Evolutionary conservation across 2,113 vertebrate species (phyloP).

Genomic region (Cynoglossus semilaevis): DNA sequence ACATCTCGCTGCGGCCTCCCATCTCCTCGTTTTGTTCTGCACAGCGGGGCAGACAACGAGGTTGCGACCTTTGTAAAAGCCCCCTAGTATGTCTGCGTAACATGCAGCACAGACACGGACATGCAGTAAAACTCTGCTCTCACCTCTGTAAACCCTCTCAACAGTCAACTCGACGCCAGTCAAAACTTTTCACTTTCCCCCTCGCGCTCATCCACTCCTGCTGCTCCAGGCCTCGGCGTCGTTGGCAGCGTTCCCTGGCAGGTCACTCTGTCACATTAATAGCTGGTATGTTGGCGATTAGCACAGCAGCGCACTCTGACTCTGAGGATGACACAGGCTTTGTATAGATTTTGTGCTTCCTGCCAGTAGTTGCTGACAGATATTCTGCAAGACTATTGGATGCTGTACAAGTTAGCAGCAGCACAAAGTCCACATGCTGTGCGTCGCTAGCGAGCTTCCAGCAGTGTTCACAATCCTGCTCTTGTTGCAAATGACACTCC

Average conservation of each 20-base stretch:
- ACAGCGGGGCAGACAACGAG: slow-evolving; percentile 15
- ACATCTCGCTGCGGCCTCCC: slow-evolving; percentile 12
- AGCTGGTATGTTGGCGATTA: slow-evolving; percentile 65
- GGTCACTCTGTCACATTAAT: slow-evolving; percentile 70
- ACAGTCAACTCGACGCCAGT: slow-evolving; percentile 36
- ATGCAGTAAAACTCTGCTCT: slow-evolving; percentile 15
- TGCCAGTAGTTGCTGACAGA: slow-evolving; percentile 13
- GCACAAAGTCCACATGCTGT: slow-evolving; percentile 4
- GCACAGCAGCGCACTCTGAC: slow-evolving; percentile 35
- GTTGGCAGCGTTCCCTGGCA: slow-evolving; percentile 31
- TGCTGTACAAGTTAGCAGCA: slow-evolving; percentile 6
- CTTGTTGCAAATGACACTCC: background rate
- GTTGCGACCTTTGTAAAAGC: slow-evolving; percentile 61
- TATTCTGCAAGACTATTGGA: slow-evolving; percentile 31
- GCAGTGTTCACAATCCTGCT: slow-evolving; percentile 10
- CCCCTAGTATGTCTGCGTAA: slow-evolving; percentile 40
- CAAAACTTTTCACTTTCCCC: slow-evolving; percentile 29
- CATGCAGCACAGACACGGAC: slow-evolving; percentile 11
- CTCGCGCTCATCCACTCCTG: slow-evolving; percentile 21
- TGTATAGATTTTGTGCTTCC: slow-evolving; percentile 29
- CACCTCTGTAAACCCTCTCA: slow-evolving; percentile 39
- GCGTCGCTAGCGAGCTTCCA: slow-evolving; percentile 5
- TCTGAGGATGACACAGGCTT: slow-evolving; percentile 45
- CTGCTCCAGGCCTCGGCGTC: slow-evolving; percentile 1
- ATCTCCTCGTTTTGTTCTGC: slow-evolving; percentile 39